These are phyloP conservation scores for Pseudomyrmex flavicornis DNA, from an alignment of 1,140 invertebrate genomes.

Conservation along the genomic window DNA sequence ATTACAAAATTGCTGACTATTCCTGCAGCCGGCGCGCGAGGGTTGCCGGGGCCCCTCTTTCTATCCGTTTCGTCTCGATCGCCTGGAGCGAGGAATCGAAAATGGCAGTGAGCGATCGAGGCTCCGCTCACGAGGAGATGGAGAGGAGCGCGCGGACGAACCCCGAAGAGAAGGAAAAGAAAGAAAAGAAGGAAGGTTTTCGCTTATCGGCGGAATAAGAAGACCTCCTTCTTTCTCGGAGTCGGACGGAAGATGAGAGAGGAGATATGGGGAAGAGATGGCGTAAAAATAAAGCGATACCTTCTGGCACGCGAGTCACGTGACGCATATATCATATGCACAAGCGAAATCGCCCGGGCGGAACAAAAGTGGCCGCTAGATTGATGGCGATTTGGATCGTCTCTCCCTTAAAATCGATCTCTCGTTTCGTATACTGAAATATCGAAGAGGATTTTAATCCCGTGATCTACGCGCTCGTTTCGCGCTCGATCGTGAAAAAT, in stretches of 20 bases:
- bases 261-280: background rate
- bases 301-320: constrained; percentile 59
- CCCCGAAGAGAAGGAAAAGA: constrained; percentile 2
- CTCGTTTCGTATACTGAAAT: constrained; percentile 56
- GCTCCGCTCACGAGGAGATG: constrained; percentile 11
- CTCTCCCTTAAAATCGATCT: constrained; percentile 40
- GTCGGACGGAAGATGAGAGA: background rate
- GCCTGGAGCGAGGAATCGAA: constrained; percentile 54
- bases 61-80: constrained; percentile 50
- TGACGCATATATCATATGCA: constrained; percentile 60
- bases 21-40: constrained; percentile 33
- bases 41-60: background rate
- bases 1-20: constrained; percentile 61
- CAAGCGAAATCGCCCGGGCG: constrained; percentile 49
- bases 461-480: constrained; percentile 45
- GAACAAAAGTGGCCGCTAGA: constrained; percentile 51
- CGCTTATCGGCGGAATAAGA: constrained; percentile 51
- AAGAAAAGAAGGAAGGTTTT: background rate
- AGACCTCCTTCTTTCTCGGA: constrained; percentile 10
- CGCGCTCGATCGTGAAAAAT: constrained; percentile 43
- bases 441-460: constrained; percentile 54
- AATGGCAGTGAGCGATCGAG: constrained; percentile 58
- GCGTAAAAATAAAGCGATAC: constrained; percentile 59
- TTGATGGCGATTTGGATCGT: constrained; percentile 52
- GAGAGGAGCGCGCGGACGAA: constrained; percentile 18